Conservation (phyloP, 1,140 invertebrate species). For the Fopius arisanus region DNA sequence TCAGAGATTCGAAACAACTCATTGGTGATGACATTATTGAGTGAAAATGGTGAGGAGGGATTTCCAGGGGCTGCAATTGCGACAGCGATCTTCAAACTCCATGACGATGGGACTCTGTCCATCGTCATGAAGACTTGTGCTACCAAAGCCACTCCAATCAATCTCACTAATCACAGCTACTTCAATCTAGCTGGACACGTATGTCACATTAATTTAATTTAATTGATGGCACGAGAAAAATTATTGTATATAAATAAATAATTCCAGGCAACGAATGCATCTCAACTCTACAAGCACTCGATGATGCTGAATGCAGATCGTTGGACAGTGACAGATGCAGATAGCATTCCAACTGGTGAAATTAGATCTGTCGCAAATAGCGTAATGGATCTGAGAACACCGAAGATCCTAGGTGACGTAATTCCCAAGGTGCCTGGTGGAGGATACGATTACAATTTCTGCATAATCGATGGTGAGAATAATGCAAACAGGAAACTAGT, state of each 20-base stretch:
- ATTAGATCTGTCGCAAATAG: slow-evolving; percentile 69
- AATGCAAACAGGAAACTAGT: slow-evolving; percentile 39
- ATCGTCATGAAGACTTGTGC: slow-evolving; percentile 78
- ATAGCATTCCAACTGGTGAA: slow-evolving; percentile 83
- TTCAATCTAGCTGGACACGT: slow-evolving; percentile 92
- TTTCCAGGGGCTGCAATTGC: slow-evolving; percentile 81
- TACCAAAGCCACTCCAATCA: slow-evolving; percentile 83
- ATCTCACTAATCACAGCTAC: slow-evolving; percentile 92
- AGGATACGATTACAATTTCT: slow-evolving; percentile 77
- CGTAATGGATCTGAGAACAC: slow-evolving; percentile 68
- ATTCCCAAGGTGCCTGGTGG: slow-evolving; percentile 60
- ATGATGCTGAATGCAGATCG: slow-evolving; percentile 78
- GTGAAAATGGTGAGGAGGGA: slow-evolving; percentile 84
- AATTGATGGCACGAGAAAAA: no score
- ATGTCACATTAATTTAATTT: no score
- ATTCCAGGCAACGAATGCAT: slow-evolving; percentile 57
- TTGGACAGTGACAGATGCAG: slow-evolving; percentile 77
- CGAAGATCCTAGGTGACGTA: slow-evolving; percentile 63
- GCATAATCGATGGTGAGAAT: slow-evolving; percentile 53
- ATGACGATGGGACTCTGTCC: slow-evolving; percentile 74
- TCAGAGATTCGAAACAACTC: slow-evolving; percentile 43
- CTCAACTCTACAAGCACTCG: slow-evolving; percentile 76
- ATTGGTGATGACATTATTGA: slow-evolving; percentile 68
- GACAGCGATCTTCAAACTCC: slow-evolving; percentile 76
- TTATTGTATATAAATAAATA: no score